phyloP scores from a whole-genome alignment of 2,113 vertebrate species.

The Numenius arquata region DNA sequence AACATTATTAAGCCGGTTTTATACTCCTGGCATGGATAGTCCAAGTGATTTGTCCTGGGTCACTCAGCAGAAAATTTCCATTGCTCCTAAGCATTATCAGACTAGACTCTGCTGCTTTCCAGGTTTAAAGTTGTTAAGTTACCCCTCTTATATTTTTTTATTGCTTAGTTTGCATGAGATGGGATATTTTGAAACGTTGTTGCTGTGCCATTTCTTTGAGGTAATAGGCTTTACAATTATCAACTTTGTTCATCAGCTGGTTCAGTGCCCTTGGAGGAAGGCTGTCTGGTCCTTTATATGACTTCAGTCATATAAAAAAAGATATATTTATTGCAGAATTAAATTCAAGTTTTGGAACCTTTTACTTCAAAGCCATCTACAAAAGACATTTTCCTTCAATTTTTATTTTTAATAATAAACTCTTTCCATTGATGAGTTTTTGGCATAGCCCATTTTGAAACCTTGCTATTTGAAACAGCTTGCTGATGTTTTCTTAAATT shows the following conservation, averaged over 20 bases:
- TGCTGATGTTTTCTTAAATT: slow-evolving; percentile 79
- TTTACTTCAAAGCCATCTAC: not conserved
- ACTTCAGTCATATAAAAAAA: slow-evolving; percentile 16
- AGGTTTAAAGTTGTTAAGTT: not conserved
- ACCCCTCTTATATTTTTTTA: not conserved
- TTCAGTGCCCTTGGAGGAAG: slow-evolving; percentile 2
- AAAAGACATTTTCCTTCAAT: not conserved
- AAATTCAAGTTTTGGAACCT: slow-evolving; percentile 35
- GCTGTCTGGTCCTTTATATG: not conserved
- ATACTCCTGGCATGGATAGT: not conserved
- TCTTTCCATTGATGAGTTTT: slow-evolving; percentile 52
- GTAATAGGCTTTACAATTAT: not conserved
- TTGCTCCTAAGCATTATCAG: not conserved
- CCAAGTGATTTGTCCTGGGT: not conserved
- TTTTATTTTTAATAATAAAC: slow-evolving; percentile 47
- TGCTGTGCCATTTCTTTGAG: not conserved
- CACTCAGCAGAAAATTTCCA: not conserved
- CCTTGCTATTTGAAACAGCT: slow-evolving; percentile 66
- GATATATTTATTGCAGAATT: not conserved
- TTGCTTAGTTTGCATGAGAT: not conserved
- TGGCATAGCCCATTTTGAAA: slow-evolving; percentile 53
- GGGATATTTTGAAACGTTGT: not conserved
- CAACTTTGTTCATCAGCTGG: not conserved
- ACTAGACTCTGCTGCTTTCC: not conserved
- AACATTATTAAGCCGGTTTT: not conserved